Evolutionary conservation across 2,113 vertebrate genomes (phyloP).

Genomic region (Paralichthys olivaceus): DNA sequence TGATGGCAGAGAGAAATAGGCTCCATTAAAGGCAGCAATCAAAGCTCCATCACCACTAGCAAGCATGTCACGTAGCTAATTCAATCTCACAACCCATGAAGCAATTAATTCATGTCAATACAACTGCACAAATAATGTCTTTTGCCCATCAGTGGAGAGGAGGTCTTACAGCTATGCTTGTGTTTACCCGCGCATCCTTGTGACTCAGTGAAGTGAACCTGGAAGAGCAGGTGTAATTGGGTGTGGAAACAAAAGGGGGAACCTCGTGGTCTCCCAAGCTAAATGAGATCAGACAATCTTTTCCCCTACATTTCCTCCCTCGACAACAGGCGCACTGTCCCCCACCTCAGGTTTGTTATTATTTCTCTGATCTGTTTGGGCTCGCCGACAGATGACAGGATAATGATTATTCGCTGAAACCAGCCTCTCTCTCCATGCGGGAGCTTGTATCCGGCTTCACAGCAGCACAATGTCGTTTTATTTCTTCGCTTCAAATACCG

Average conservation of each 20-base stretch:
- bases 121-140: constrained; percentile 66
- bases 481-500: too few species aligned
- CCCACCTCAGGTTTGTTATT: constrained; percentile 39
- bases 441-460: constrained; percentile 4
- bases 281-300: constrained; percentile 75
- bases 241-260: constrained; percentile 59
- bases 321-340: constrained; percentile 55
- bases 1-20: constrained; percentile 50
- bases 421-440: constrained; percentile 8
- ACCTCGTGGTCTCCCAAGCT: constrained; percentile 49
- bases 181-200: constrained; percentile 47
- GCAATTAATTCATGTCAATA: constrained; percentile 81
- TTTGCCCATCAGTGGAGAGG: constrained; percentile 27
- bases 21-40: constrained; percentile 64
- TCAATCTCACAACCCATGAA: constrained; percentile 78
- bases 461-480: too few species aligned
- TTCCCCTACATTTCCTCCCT: constrained; percentile 62
- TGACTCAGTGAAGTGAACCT: constrained; percentile 54
- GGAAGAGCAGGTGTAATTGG: constrained; percentile 78
- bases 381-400: constrained; percentile 36
- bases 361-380: constrained; percentile 49
- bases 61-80: constrained; percentile 78
- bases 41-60: constrained; percentile 64
- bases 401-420: constrained; percentile 43
- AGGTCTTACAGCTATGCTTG: constrained; percentile 40